These are phyloP conservation scores for Meiosimyza platycephala DNA, from an alignment of 2,888 invertebrate genomes.

Conservation along the genomic window DNA sequence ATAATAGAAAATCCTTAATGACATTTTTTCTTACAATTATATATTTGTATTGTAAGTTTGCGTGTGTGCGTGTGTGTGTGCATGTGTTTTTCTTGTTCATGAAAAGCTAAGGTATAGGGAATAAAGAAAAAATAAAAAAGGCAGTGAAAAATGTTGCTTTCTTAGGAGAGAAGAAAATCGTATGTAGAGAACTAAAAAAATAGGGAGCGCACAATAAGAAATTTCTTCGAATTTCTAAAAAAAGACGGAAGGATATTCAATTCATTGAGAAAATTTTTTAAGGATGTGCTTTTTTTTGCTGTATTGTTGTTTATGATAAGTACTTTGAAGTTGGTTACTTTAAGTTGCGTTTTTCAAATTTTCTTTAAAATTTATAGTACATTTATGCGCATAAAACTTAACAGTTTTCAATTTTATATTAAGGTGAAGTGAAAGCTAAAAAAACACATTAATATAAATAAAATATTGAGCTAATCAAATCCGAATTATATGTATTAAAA, in stretches of 20 bases:
- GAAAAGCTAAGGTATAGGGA: neutral
- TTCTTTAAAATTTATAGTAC: too few relatives aligned
- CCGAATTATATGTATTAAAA: too few relatives aligned
- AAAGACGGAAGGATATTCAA: constrained; percentile 2
- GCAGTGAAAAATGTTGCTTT: neutral
- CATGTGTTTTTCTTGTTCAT: neutral
- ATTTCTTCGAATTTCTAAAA: neutral
- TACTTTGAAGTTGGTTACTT: too few relatives aligned
- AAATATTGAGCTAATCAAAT: too few relatives aligned
- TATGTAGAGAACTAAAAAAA: neutral
- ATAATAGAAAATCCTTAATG: constrained; percentile 62
- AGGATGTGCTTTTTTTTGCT: too few relatives aligned
- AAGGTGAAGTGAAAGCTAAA: too few relatives aligned
- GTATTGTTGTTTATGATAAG: too few relatives aligned
- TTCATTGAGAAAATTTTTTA: neutral
- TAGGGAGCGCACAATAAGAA: constrained; percentile 1
- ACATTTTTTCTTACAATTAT: constrained; percentile 59
- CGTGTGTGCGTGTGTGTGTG: neutral
- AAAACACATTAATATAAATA: too few relatives aligned
- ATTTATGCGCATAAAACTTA: too few relatives aligned
- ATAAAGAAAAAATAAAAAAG: neutral
- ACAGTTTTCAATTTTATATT: too few relatives aligned
- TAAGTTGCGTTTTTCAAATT: too few relatives aligned
- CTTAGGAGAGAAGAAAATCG: neutral
- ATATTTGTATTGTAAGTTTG: neutral